Conservation (phyloP, 1,140 invertebrate species). For the fruit fly (Drosophila melanogaster) region Release_6_plus_ISO1_MT NT_037436.4:7640501-7641000, state of each 20-base stretch:
- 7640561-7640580: no score
- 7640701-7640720: no score
- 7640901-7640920: constrained; percentile 90
- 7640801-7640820: constrained; percentile 35
- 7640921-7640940: constrained; percentile 89
- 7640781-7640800: no score
- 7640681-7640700: no score
- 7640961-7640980: constrained; percentile 91
- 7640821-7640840: constrained; percentile 36
- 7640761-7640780: no score
- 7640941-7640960: constrained; percentile 90
- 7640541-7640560: background rate
- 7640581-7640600: no score
- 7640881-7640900: constrained; percentile 96
- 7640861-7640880: constrained; percentile 89
- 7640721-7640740: no score
- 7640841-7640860: background rate
- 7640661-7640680: no score
- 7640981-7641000: constrained; percentile 92
- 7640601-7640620: no score
- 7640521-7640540: background rate
- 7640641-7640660: no score
- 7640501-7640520: background rate
- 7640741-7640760: no score
- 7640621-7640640: no score